phyloP scores from a whole-genome alignment of 2,113 vertebrate genomes.

The Lepus americanus region DNA sequence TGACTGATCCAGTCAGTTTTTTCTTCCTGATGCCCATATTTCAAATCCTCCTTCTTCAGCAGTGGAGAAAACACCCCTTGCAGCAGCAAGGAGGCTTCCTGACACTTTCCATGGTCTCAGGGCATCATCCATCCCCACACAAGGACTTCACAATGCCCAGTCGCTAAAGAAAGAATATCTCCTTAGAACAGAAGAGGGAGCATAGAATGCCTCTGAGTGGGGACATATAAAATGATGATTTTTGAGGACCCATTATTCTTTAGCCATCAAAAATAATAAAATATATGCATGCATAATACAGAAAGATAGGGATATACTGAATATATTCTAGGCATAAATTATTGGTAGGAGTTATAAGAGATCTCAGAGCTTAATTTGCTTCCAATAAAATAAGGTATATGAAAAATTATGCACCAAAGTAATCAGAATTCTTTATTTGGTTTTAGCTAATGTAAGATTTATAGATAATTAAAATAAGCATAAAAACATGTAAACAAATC shows the following conservation, averaged over 20 bases:
- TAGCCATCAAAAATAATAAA: conserved; percentile 78
- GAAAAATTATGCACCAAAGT: conserved; percentile 75
- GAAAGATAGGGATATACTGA: background rate
- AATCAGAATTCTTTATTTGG: conserved; percentile 81
- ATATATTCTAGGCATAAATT: background rate
- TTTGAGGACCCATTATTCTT: conserved; percentile 71
- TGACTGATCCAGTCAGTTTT: background rate
- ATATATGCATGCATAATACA: conserved; percentile 29
- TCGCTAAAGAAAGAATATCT: conserved; percentile 61
- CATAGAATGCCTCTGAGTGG: background rate
- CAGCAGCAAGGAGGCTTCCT: accelerated
- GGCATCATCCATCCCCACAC: background rate
- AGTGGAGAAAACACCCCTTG: background rate
- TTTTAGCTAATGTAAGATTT: conserved; percentile 86
- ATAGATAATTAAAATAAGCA: conserved; percentile 86
- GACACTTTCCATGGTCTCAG: background rate
- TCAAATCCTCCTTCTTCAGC: background rate
- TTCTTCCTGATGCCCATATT: background rate
- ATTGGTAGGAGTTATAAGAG: conserved; percentile 34
- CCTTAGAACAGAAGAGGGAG: conserved; percentile 59
- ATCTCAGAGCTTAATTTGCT: conserved; percentile 78
- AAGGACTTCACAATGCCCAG: background rate
- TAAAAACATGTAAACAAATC: conserved; percentile 48
- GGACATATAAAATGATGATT: conserved; percentile 67
- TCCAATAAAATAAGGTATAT: conserved; percentile 74